These are phyloP conservation scores for Coelopa frigida DNA, from an alignment of 1,140 invertebrate species.

Conservation along the genomic window DNA sequence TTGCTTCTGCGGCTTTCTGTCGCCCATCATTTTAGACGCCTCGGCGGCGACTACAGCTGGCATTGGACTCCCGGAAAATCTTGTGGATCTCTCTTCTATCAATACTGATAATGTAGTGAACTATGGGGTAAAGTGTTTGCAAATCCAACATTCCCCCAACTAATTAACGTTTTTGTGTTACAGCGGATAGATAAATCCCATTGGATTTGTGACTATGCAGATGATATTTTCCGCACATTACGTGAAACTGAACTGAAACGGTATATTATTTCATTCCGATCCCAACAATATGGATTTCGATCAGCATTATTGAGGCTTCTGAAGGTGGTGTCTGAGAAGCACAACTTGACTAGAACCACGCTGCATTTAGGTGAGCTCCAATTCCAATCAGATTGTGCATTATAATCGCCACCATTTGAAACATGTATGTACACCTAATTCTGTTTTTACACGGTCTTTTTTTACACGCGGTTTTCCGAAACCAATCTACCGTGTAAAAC, in stretches of 20 bases:
- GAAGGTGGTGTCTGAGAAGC: slow-evolving; percentile 4
- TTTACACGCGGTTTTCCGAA: not conserved
- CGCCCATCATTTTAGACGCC: too few species aligned
- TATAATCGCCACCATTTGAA: too few species aligned
- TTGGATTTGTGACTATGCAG: slow-evolving; percentile 13
- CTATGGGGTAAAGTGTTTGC: too few species aligned
- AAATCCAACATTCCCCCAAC: too few species aligned
- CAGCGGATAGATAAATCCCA: slow-evolving; percentile 8
- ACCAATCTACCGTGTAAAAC: not conserved
- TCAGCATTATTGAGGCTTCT: slow-evolving; percentile 4
- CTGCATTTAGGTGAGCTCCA: slow-evolving; percentile 13
- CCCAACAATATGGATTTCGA: slow-evolving; percentile 2
- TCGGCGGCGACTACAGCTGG: too few species aligned
- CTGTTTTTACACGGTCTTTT: not conserved
- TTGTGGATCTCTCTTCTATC: too few species aligned
- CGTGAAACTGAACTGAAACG: slow-evolving; percentile 11
- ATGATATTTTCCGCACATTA: slow-evolving; percentile 13
- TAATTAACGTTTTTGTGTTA: too few species aligned
- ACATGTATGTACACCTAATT: too few species aligned
- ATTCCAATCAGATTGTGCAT: too few species aligned
- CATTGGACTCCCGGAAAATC: too few species aligned
- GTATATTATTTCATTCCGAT: slow-evolving; percentile 3
- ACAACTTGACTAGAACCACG: slow-evolving; percentile 10
- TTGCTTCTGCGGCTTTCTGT: too few species aligned
- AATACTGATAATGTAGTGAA: too few species aligned